Percentiles rank a stretch among this genome's conserved stretches.
These are phyloP conservation scores for Lordiphosa stackelbergi DNA, from an alignment of 1,140 invertebrate genomes.

Conservation along the genomic window DNA sequence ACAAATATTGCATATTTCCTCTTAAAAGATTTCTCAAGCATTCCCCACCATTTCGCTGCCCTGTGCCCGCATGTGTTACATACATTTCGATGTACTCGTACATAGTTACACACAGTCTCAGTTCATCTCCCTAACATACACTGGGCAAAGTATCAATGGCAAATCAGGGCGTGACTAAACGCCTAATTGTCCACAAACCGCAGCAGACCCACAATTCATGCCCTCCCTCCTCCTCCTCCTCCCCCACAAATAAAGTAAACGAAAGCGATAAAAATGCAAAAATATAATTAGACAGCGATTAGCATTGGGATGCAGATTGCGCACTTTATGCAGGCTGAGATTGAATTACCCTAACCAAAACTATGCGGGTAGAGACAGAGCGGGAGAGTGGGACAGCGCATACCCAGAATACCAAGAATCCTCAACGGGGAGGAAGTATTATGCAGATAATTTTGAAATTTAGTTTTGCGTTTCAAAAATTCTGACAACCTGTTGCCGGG, in stretches of 20 bases:
- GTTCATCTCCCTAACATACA: slow-evolving; percentile 15
- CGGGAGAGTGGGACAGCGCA: neutral
- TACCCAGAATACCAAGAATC: slow-evolving; percentile 24
- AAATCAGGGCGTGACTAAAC: slow-evolving; percentile 69
- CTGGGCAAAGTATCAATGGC: slow-evolving; percentile 52
- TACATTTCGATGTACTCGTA: neutral
- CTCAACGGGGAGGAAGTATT: slow-evolving; percentile 26
- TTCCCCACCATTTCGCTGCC: slow-evolving; percentile 5
- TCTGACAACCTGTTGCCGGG: slow-evolving; percentile 29
- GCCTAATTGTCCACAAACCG: slow-evolving; percentile 54
- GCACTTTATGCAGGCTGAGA: slow-evolving; percentile 63
- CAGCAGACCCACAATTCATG: slow-evolving; percentile 33
- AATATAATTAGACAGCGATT: slow-evolving; percentile 67
- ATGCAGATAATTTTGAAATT: slow-evolving; percentile 31
- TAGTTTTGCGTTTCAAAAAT: slow-evolving; percentile 10
- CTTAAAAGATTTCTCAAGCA: neutral
- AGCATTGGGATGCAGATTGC: slow-evolving; percentile 56
- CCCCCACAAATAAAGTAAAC: neutral
- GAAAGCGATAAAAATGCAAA: slow-evolving; percentile 59
- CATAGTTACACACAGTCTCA: slow-evolving; percentile 5
- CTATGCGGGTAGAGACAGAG: slow-evolving; percentile 42
- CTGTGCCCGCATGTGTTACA: slow-evolving; percentile 17
- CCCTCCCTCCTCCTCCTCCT: neutral
- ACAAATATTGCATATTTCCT: neutral
- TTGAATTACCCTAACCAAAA: slow-evolving; percentile 52